phyloP scores from a whole-genome alignment of 2,113 vertebrate species.

The Odobenus rosmarus region DNA sequence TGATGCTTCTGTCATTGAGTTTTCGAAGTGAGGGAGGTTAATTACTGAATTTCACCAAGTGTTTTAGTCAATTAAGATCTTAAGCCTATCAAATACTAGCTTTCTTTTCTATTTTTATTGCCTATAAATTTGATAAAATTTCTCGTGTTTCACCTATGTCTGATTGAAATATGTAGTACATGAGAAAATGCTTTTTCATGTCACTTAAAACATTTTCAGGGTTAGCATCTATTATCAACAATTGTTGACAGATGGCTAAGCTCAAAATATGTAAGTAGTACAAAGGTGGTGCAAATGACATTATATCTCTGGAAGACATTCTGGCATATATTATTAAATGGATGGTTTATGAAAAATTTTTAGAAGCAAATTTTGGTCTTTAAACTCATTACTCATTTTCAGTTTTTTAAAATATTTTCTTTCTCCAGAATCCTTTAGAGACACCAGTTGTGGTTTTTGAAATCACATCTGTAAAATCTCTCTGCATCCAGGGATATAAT shows the following conservation, averaged over 20 bases:
- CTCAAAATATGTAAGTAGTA: neutral
- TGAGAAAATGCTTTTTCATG: neutral
- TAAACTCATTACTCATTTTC: neutral
- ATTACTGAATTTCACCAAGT: neutral
- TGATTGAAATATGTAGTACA: constrained; percentile 4
- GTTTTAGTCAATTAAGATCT: neutral
- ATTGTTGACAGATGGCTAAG: neutral
- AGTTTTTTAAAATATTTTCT: neutral
- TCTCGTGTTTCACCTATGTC: neutral
- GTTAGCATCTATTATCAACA: neutral
- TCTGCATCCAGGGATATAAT: neutral
- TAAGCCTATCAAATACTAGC: neutral
- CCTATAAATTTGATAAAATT: neutral
- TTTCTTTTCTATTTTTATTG: constrained; percentile 20
- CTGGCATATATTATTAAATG: neutral
- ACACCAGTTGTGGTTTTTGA: neutral
- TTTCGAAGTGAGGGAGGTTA: neutral
- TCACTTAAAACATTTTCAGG: neutral
- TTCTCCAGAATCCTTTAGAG: neutral
- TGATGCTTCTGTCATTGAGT: neutral
- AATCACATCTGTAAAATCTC: neutral
- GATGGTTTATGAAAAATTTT: neutral
- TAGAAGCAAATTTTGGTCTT: neutral
- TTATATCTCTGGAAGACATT: neutral
- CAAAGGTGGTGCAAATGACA: neutral